Base-by-base conservation (phyloP, 2,113 vertebrate genomes). In the Cyanoliseus patagonus region DNA sequence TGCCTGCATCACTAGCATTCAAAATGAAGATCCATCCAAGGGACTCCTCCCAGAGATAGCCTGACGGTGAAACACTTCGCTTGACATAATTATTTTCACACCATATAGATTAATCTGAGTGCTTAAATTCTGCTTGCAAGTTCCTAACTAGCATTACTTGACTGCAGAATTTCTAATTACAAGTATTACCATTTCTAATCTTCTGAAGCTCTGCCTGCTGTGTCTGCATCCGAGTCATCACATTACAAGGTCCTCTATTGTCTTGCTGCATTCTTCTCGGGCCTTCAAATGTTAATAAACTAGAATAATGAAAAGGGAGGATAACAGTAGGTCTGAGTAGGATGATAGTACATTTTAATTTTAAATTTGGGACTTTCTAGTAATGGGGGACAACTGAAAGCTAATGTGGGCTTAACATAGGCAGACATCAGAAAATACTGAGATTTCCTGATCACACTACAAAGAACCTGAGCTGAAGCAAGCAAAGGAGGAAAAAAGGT, bases 41-140 rank as follows among this genome's bases (percentile, higher is more conserved):
- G 49, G 51, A 79, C 81, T 62, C 37, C 88, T 94, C 69, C 69
- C 86, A 69, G 28, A 75, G 81, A 73, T 4, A 91, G 73, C 35
- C 68, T 79, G 41, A 78, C 74, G 77, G 90, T 55, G 62, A 81
- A 95, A 83, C 63, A 75, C 88, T 91, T 86, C 13, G 15, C 72
- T 84, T 74, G n/a, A 46, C 77, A 86, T 67, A 69, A 91, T 94
- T 90, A 92, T 94, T 94, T 85, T 66, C 78, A 69, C 67, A 73
- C 90, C 37, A 77, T 59, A 68, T 11, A 95, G 77, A 86, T n/a
- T 93, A 94, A 96, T 90, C 82, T 74, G 80, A 82, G 78, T 42
- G 57, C 75, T 88, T 80, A 84, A 68, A 87, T 94, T 92, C 89
- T 44, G 27, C 66, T 66, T 83, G n/a, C 1, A 3, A 94, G 57